These are phyloP conservation scores for Drosophila simulans DNA, from an alignment of 1,140 invertebrate genomes.

Conservation along the genomic window DNA sequence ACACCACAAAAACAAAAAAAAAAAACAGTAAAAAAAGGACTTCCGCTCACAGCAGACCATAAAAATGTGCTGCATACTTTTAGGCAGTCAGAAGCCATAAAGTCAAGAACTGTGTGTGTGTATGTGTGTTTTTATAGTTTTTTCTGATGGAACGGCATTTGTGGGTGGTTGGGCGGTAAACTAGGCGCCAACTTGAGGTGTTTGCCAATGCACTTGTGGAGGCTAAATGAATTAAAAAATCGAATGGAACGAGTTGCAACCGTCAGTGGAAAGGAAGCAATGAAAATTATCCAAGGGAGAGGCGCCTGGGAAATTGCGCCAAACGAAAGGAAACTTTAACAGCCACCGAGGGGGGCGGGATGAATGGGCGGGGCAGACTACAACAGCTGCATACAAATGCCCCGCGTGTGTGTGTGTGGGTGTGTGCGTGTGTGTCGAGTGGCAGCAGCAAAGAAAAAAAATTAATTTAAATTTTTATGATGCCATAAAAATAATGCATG, in stretches of 20 bases:
- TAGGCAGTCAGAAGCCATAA: conserved; percentile 23
- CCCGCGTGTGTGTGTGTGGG: background rate
- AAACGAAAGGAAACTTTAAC: conserved; percentile 45
- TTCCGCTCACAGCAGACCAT: background rate
- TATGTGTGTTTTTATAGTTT: background rate
- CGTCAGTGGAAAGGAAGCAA: conserved; percentile 12
- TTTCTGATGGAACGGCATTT: background rate
- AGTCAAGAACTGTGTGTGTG: conserved; percentile 11
- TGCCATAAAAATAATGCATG: conserved; percentile 77
- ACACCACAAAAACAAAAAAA: background rate
- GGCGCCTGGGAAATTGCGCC: conserved; percentile 25
- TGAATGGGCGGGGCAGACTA: background rate
- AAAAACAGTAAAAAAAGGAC: background rate
- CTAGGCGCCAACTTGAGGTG: conserved; percentile 28
- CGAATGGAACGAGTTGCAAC: conserved; percentile 14
- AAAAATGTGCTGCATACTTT: conserved; percentile 47
- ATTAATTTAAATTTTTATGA: conserved; percentile 79
- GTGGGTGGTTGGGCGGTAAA: no score
- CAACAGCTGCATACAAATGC: conserved; percentile 63
- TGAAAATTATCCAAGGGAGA: conserved; percentile 29
- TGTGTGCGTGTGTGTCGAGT: conserved; percentile 26
- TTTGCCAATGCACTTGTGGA: conserved; percentile 48
- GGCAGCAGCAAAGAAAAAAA: conserved; percentile 51
- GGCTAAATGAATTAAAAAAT: conserved; percentile 41
- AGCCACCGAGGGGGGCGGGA: background rate